Evolutionary conservation across 2,113 vertebrate species (phyloP), one percentile per base, ranked within the genome.

Genomic region (Microtus ochrogaster): DNA sequence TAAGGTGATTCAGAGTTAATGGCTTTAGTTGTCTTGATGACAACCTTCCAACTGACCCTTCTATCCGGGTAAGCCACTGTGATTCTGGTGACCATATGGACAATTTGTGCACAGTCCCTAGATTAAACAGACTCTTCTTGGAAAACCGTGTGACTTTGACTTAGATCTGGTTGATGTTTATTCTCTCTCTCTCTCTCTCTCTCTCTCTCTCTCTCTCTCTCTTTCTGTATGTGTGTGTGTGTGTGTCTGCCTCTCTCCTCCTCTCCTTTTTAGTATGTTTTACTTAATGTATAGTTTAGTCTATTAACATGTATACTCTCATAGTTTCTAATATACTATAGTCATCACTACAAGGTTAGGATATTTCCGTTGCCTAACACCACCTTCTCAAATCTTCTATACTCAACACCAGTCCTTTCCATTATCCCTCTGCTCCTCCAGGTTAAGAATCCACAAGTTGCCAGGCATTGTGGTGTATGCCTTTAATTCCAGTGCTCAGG

Each of bases 201-300:
- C 28, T 91, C 49, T 39, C 3, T 73, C 21, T 44, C 74, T 47
- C 7, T 55, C 17, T 81, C 82, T 3, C 0, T 39, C 26, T 30
- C 36, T 41, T 7, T 49, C 13, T 44, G 7, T 26, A 2, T 26
- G 2, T 76, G 2, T 76, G 12, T 76, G 28, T 26, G 9, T 26
- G 7, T 36, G 12, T 47, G 1, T 52, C 9, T 21, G 7, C 19
- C 10, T 14, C 33, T 58, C 0, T 6, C 41, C 28, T 6, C 30
- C 33, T 12, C 4, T 19, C 26, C 39, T 61, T 52, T 49, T 3
- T 30, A 70, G 74, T 30, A 52, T 52, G 39, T 33, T 82, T 89
- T 82, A 52, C 36, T 84, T 39, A 52, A 24, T n/a, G 24, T 65
- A 19, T n/a, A 92, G 19, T 24, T 36, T 68, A 85, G 36, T 66